These are phyloP conservation scores for Idaea dimidiata DNA, from an alignment of 2,888 invertebrate genomes.

Conservation along the genomic window DNA sequence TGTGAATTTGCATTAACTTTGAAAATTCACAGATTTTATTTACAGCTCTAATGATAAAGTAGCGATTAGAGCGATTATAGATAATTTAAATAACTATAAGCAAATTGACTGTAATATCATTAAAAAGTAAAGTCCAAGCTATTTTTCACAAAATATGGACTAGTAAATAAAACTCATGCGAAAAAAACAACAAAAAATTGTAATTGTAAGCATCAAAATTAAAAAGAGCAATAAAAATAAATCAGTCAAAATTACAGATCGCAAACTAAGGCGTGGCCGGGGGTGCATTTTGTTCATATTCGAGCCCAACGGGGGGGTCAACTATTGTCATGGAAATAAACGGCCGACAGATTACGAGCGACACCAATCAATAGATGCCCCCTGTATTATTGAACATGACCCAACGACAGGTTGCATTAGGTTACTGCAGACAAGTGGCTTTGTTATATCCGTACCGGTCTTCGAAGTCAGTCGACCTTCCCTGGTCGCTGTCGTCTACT, in stretches of 20 bases:
- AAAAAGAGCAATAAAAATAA: conserved; percentile 33
- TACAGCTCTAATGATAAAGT: background rate
- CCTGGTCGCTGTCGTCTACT: background rate
- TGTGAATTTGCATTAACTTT: background rate
- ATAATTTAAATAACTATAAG: background rate
- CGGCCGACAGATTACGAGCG: conserved; percentile 46
- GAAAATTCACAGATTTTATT: background rate
- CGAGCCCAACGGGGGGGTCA: conserved; percentile 52
- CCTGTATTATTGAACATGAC: conserved; percentile 57
- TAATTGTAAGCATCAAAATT: background rate
- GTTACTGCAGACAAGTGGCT: conserved; percentile 36
- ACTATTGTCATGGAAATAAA: conserved; percentile 62
- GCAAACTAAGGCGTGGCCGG: conserved; percentile 46
- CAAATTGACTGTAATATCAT: background rate
- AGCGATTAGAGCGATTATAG: background rate
- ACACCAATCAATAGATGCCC: conserved; percentile 50
- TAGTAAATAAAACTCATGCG: background rate
- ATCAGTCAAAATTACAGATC: conserved; percentile 47
- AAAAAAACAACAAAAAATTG: background rate
- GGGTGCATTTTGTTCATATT: conserved; percentile 48
- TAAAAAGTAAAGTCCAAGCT: background rate
- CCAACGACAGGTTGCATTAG: conserved; percentile 61
- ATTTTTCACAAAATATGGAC: background rate
- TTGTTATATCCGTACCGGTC: conserved; percentile 3
- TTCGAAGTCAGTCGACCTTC: conserved; percentile 3